These are phyloP conservation scores for Lasioglossum villosulum DNA, from an alignment of 2,888 invertebrate genomes.

Conservation along the genomic window DNA sequence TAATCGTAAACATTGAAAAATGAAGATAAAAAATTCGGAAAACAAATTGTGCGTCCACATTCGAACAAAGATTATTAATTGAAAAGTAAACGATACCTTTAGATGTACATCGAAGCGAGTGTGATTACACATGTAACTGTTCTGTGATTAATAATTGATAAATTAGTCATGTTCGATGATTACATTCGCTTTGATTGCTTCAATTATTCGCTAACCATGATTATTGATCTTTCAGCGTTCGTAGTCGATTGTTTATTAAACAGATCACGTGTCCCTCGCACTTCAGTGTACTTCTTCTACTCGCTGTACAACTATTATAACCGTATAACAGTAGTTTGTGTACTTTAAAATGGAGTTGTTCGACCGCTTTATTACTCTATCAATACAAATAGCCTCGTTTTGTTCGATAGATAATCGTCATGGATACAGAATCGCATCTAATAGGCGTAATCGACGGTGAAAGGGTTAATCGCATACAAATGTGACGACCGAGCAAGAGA, in stretches of 20 bases:
- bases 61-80: not conserved
- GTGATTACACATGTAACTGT: constrained; percentile 2
- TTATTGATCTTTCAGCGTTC: not conserved
- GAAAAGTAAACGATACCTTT: not conserved
- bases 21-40: not conserved
- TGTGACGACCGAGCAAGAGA: constrained; percentile 41
- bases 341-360: not conserved
- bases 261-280: not conserved
- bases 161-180: constrained; percentile 4
- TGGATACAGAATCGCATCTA: not conserved
- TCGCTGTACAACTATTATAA: not conserved
- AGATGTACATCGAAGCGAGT: not conserved
- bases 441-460: not conserved
- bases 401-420: not conserved
- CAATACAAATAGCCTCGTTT: not conserved
- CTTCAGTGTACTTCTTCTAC: not conserved
- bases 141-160: constrained; percentile 10
- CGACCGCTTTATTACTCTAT: not conserved
- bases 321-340: not conserved
- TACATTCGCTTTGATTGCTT: not conserved
- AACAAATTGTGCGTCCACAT: not conserved
- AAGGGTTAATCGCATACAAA: constrained; percentile 20
- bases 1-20: not conserved
- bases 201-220: not conserved
- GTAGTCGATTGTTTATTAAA: not conserved